A percentile compares a stretch with the other conserved stretches of the same genome.
phyloP scores from a whole-genome alignment of 2,797 vertebrate species.

The Myotis vivesi region DNA sequence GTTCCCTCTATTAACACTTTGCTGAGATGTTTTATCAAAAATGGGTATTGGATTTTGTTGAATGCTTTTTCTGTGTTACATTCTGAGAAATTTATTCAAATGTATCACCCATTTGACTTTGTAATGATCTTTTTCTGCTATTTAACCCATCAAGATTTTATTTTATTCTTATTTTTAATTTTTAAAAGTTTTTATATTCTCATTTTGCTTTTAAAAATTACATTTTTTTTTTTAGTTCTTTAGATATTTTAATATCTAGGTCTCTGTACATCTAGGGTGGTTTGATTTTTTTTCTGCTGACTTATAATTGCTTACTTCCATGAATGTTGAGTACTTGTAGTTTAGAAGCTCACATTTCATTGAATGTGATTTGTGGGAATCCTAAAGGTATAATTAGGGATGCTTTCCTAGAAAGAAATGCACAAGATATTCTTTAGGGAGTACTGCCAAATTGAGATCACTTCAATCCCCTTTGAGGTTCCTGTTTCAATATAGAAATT shows the following conservation, averaged over 20 bases:
- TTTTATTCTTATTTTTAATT: not conserved
- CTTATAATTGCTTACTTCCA: not conserved
- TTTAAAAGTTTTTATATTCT: not conserved
- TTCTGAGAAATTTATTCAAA: not conserved
- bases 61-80: not conserved
- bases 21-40: too few species aligned
- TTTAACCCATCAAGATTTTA: not conserved
- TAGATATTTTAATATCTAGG: not conserved
- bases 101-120: not conserved
- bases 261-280: not conserved
- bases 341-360: not conserved
- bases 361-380: not conserved
- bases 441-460: not conserved
- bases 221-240: not conserved
- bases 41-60: too few species aligned
- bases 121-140: not conserved
- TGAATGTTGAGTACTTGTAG: not conserved
- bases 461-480: not conserved
- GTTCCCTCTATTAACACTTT: too few species aligned
- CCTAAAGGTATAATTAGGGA: not conserved
- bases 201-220: not conserved
- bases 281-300: not conserved
- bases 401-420: not conserved
- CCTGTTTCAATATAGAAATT: not conserved
- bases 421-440: not conserved